Conservation (phyloP, 2,797 vertebrate species). For the Phataginus tricuspis region DNA sequence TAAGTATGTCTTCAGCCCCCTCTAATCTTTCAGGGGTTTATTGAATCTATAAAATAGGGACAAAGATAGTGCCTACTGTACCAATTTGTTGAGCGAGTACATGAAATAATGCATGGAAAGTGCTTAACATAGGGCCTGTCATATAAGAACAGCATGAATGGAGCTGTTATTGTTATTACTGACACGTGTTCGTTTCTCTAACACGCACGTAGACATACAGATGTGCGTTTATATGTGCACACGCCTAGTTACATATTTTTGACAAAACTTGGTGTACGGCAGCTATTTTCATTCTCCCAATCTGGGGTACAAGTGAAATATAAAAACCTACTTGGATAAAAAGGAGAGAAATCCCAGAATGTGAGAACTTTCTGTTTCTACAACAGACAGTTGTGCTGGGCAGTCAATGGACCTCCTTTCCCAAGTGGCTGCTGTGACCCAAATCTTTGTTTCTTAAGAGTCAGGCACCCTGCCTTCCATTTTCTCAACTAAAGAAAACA, state of each 20-base stretch:
- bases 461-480: constrained; percentile 60
- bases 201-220: background rate
- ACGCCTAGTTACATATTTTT: constrained; percentile 6
- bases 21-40: background rate
- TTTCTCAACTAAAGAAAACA: constrained; percentile 82
- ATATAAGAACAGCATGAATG: background rate
- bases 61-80: background rate
- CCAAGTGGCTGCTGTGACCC: constrained; percentile 57
- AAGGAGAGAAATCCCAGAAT: constrained; percentile 35
- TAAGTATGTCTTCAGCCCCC: background rate
- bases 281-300: constrained; percentile 20
- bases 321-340: constrained; percentile 44
- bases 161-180: background rate
- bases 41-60: background rate
- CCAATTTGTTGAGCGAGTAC: background rate
- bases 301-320: background rate
- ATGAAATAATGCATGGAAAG: background rate
- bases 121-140: background rate
- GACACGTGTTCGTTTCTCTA: constrained; percentile 7
- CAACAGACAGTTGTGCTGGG: background rate
- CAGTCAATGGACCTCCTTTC: constrained; percentile 40
- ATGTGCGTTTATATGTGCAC: background rate
- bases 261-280: background rate
- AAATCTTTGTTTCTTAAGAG: constrained; percentile 56
- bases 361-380: background rate